Conservation (phyloP, 2,113 vertebrate species). For the Cynoglossus semilaevis region DNA sequence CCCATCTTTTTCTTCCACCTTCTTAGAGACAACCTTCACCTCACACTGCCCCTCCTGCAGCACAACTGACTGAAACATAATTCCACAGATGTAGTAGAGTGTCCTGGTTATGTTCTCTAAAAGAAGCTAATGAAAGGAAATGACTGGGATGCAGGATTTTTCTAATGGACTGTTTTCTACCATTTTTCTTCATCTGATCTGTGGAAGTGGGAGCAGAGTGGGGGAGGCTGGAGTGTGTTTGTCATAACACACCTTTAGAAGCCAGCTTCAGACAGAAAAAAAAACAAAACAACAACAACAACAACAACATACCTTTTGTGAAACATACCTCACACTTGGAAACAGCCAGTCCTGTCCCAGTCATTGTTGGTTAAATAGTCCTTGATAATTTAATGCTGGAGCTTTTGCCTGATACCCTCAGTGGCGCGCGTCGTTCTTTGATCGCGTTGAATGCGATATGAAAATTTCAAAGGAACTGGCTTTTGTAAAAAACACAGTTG, state of each 20-base stretch:
- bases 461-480: conserved; percentile 4
- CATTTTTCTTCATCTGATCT: conserved; percentile 43
- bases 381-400: not conserved
- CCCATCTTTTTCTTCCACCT: not conserved
- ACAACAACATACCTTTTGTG: too few species aligned
- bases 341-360: too few species aligned
- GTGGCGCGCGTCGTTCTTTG: conserved; percentile 7
- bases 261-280: too few species aligned
- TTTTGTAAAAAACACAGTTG: conserved; percentile 2
- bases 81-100: conserved; percentile 11
- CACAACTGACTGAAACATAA: conserved; percentile 35
- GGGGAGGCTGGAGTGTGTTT: not conserved
- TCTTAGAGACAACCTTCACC: not conserved
- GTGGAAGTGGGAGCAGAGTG: not conserved
- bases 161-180: conserved; percentile 57
- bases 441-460: not conserved
- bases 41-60: conserved; percentile 21
- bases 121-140: conserved; percentile 48
- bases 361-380: too few species aligned
- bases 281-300: too few species aligned
- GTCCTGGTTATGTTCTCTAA: conserved; percentile 40
- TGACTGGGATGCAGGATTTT: conserved; percentile 49
- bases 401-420: too few species aligned
- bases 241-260: not conserved
- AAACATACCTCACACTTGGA: too few species aligned